Base-by-base conservation (phyloP, 2,797 vertebrate species). In the Epinephelus awoara region DNA sequence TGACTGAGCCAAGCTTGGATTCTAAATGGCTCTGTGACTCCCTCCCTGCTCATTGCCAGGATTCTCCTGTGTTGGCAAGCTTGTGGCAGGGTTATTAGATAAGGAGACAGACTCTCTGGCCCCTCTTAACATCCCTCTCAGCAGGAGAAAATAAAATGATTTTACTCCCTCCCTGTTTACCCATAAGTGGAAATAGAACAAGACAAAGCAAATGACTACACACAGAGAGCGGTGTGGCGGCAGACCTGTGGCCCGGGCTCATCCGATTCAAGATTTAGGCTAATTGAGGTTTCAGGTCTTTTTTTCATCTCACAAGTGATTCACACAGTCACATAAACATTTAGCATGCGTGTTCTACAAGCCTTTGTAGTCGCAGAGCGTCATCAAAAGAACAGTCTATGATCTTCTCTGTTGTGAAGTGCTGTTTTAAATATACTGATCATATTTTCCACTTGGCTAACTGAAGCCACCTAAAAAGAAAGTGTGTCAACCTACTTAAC, bases 61-160 rank as follows among this genome's bases (percentile, higher is more conserved):
- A 92, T 92, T 91, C 88, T 92, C 87, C 88, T 90, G 81, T 88
- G 91, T 88, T 94, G 93, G 91, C 92, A 93, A 85, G 86, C 89
- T 87, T 84, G 89, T 91, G 90, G 88, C 89, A 89, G 90, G 85
- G 91, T 94, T 92, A 93, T 93, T 93, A 93, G 92, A 95, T 94
- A 93, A 94, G 92, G 93, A 94, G 91, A 93, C 91, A 94, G 93
- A 94, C 91, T 89, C 85, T 82, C 85, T 92, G 93, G 90, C 92
- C 93, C 90, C 90, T 92, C 86, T 93, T 91, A 90, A 92, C 89
- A 93, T 91, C 89, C 84, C 91, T 92, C 91, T 89, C 88, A 91
- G 86, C 85, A 84, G 90, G 85, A 90, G 85, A 86, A 92, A 92
- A 91, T 90, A 84, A 91, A 93, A 91, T 90, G 82, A 87, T 92